phyloP scores from a whole-genome alignment of 2,888 invertebrate species.

The Euclidia mi region DNA sequence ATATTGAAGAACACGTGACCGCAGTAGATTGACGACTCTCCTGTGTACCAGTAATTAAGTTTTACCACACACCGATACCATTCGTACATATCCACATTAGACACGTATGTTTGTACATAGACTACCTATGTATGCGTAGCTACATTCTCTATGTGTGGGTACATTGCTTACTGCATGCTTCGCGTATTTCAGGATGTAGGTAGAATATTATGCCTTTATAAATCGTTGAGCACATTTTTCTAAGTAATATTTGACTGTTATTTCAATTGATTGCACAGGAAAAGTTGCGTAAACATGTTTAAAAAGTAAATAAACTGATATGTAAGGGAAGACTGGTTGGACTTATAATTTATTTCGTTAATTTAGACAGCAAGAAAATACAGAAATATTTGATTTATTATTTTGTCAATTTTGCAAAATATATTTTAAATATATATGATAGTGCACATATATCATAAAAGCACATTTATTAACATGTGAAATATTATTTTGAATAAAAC shows the following conservation, averaged over 20 bases:
- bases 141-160: not conserved
- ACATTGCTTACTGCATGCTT: constrained; percentile 5
- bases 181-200: constrained; percentile 1
- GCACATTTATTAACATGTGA: not conserved
- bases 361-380: too few species aligned
- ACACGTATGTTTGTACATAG: constrained; percentile 1
- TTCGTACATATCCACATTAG: constrained; percentile 35
- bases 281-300: not conserved
- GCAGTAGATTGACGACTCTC: constrained; percentile 73
- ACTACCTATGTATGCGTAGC: too few species aligned
- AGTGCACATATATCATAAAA: too few species aligned
- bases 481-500: constrained; percentile 6
- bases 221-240: not conserved
- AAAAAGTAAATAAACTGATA: not conserved
- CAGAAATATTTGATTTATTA: too few species aligned
- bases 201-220: not conserved
- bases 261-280: constrained; percentile 4
- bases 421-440: too few species aligned
- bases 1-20: constrained; percentile 78
- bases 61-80: constrained; percentile 45
- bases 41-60: constrained; percentile 67
- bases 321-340: too few species aligned
- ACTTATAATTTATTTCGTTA: too few species aligned
- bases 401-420: too few species aligned
- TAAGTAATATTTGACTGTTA: constrained; percentile 4